Conservation (phyloP, 2,888 invertebrate genomes). For the Eucriotettix oculatus region DNA sequence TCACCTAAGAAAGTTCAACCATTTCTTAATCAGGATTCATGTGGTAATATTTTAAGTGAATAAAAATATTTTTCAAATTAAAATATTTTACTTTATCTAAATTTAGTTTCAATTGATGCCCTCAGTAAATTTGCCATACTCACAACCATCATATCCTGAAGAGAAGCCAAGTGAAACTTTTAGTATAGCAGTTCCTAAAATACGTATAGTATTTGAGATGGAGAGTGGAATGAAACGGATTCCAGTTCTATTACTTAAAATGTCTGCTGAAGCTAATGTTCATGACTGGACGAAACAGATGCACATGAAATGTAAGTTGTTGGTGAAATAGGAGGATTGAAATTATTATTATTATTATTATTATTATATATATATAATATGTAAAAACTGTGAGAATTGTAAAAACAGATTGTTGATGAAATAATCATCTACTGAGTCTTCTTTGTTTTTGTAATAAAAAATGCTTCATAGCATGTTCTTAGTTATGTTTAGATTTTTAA, state of each 20-base stretch:
- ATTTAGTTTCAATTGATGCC: not conserved
- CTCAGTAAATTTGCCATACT: slow-evolving; percentile 9
- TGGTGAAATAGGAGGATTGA: too few relatives aligned
- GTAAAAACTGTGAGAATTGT: too few relatives aligned
- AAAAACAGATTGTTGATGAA: too few relatives aligned
- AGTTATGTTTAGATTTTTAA: too few relatives aligned
- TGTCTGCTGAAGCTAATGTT: slow-evolving; percentile 39
- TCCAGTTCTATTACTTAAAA: slow-evolving; percentile 35
- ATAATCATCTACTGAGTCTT: too few relatives aligned
- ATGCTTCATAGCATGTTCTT: too few relatives aligned
- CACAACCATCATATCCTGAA: slow-evolving; percentile 5
- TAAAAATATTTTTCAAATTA: not conserved
- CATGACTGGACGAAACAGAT: slow-evolving; percentile 51
- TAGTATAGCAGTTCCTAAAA: slow-evolving; percentile 34
- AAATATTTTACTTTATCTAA: not conserved
- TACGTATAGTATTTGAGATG: slow-evolving; percentile 45
- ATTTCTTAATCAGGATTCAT: slow-evolving; percentile 16
- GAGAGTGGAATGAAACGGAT: slow-evolving; percentile 32
- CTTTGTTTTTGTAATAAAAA: too few relatives aligned
- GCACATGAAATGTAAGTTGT: slow-evolving; percentile 24
- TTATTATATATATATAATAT: too few relatives aligned
- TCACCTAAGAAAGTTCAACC: slow-evolving; percentile 44
- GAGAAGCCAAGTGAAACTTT: slow-evolving; percentile 28
- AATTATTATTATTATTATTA: too few relatives aligned
- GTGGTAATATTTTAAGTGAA: not conserved